phyloP scores from a whole-genome alignment of 2,113 vertebrate genomes.

The human region DNA sequence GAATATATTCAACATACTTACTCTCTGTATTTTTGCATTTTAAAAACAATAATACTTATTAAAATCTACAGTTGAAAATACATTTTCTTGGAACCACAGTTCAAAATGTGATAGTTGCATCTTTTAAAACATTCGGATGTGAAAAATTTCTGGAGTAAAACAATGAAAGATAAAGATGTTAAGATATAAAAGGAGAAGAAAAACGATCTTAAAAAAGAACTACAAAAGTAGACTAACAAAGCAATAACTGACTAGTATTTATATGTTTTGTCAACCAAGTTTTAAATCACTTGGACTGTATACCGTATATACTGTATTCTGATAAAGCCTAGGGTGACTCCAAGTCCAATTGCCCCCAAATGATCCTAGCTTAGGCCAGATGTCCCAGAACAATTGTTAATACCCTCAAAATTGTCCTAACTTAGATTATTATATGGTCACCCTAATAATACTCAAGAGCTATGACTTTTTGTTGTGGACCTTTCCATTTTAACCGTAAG shows the following conservation, averaged over 20 bases:
- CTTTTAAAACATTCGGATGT: conserved; percentile 10
- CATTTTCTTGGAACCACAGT: background rate
- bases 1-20: background rate
- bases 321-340: background rate
- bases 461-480: background rate
- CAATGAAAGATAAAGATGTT: background rate
- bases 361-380: background rate
- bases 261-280: background rate
- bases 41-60: background rate
- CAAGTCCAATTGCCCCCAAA: background rate
- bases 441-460: background rate
- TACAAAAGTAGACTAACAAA: conserved; percentile 6
- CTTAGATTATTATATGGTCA: background rate
- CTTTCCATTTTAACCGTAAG: background rate
- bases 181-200: background rate
- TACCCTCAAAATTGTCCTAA: background rate
- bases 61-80: conserved; percentile 12
- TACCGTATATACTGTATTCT: background rate
- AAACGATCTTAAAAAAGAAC: background rate
- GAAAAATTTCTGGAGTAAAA: background rate
- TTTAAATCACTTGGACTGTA: background rate
- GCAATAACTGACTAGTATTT: background rate
- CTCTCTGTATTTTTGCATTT: background rate
- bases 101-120: conserved; percentile 10
- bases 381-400: background rate